Evolutionary conservation across 1,140 invertebrate species (phyloP).

Genomic region (Lutraria rhynchaena): DNA sequence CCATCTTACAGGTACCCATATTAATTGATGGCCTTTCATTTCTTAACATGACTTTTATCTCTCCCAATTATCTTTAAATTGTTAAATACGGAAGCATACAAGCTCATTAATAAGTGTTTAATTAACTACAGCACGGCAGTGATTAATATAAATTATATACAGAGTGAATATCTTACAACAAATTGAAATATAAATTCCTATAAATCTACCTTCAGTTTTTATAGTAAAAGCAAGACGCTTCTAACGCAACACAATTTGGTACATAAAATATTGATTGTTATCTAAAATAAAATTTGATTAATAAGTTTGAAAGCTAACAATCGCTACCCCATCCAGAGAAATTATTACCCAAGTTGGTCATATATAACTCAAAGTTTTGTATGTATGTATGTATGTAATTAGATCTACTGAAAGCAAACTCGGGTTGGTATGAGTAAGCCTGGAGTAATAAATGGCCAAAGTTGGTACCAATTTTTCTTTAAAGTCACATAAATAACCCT

Average conservation of each 20-base stretch:
- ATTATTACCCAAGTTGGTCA: too few relatives aligned
- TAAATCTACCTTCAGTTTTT: too few relatives aligned
- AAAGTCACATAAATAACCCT: not conserved
- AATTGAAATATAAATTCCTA: slow-evolving; percentile 16
- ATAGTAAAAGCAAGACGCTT: too few relatives aligned
- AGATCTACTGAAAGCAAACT: slow-evolving; percentile 10
- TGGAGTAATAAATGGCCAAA: slow-evolving; percentile 9
- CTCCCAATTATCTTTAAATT: not conserved
- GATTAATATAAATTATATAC: slow-evolving; percentile 55
- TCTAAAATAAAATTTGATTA: too few relatives aligned
- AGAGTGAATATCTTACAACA: slow-evolving; percentile 55
- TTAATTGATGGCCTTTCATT: too few relatives aligned
- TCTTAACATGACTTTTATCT: too few relatives aligned
- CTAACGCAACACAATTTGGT: too few relatives aligned
- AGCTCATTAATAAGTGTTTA: too few relatives aligned
- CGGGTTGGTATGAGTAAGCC: slow-evolving; percentile 1
- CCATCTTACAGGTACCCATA: slow-evolving; percentile 9
- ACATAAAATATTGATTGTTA: too few relatives aligned
- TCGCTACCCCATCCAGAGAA: too few relatives aligned
- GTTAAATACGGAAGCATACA: too few relatives aligned
- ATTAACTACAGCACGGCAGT: slow-evolving; percentile 40
- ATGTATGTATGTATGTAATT: slow-evolving; percentile 62
- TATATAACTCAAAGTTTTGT: slow-evolving; percentile 9
- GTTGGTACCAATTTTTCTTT: slow-evolving; percentile 28
- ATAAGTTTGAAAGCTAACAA: too few relatives aligned